Percentiles rank a stretch among this genome's conserved stretches.
Conservation (phyloP, 1,140 invertebrate genomes). For the Asbolus verrucosus region DNA sequence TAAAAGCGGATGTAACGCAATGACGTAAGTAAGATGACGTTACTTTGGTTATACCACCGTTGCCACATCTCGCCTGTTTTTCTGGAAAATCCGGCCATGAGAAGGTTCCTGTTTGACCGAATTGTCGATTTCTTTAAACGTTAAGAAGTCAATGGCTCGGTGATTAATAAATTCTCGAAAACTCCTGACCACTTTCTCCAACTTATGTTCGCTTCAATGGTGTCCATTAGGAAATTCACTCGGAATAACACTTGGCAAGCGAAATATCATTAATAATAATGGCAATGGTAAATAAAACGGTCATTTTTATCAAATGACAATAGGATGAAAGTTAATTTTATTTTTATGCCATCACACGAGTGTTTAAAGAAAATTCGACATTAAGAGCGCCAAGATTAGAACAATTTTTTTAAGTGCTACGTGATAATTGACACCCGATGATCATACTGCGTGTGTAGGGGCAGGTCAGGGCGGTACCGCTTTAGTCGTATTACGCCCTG, state of each 20-base stretch:
- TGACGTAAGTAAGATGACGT: conserved; percentile 5
- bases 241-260: conserved; percentile 41
- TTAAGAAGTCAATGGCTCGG: conserved; percentile 52
- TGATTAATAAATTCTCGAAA: conserved; percentile 55
- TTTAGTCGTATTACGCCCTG: too few species aligned
- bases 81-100: conserved; percentile 5
- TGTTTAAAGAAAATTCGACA: too few species aligned
- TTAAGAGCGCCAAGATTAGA: too few species aligned
- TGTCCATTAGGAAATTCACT: conserved; percentile 43
- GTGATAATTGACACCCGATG: too few species aligned
- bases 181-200: conserved; percentile 53
- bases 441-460: too few species aligned
- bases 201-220: conserved; percentile 47
- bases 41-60: conserved; percentile 13
- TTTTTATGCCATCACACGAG: too few species aligned
- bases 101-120: conserved; percentile 33
- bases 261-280: conserved; percentile 36
- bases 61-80: not conserved
- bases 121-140: conserved; percentile 42
- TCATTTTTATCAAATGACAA: conserved; percentile 15
- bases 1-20: not conserved
- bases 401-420: too few species aligned
- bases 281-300: not conserved
- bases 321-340: conserved; percentile 14
- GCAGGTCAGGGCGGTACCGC: too few species aligned